Base-by-base conservation (phyloP, 1,140 invertebrate species). In the Drosophila pachea region DNA sequence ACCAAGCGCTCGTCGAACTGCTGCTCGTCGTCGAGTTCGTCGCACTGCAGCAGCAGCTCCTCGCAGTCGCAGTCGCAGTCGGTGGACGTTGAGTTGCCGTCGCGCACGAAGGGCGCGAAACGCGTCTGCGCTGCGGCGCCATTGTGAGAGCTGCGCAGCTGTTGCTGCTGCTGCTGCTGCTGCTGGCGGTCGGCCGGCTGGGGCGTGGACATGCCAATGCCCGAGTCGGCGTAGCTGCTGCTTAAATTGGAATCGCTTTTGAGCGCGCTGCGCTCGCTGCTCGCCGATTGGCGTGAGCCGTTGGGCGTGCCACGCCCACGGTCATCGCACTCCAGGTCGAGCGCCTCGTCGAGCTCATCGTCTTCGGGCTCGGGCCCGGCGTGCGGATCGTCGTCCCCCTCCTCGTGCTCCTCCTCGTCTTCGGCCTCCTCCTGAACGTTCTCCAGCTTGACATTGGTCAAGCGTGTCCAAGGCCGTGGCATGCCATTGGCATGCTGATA, bases 181-280 rank as follows among this genome's bases (percentile, higher is more conserved):
- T 49, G 60, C 55, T 54, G 50, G 22, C 48, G 52, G 40, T 48
- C 43, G 14, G 11, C 52, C 12, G 47, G 43, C 48, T 54, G 14
- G 55, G 22, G 53, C 29, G 47, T 48, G 8, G 53, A 59, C 11
- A 73, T 69, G 32, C 82, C 82, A 22, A 89, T 89, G 52, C 87
- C 87, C 36, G 87, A 89, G 56, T 89, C 87, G 43, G 87, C 82
- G 45, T 78, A 88, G 63, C 87, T 88, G 49, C 70, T 84, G 60
- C 87, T 89, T 55, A 88, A 67, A 70, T 89, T 88, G 63, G 84
- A 89, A 71, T 88, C 87, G 22, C 79, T 88, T 60, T 78, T 88
- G 12, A 82, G 65, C n/a, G 82, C 72, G 54, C 73, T 81, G 35
- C 79, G 69, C 14, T 83, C 70, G 43, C 76, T 84, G 64, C 75